A percentile compares a stretch with the other conserved stretches of the same genome.
phyloP scores from a whole-genome alignment of 2,888 invertebrate genomes.

The Thysanoteuthis rhombus region DNA sequence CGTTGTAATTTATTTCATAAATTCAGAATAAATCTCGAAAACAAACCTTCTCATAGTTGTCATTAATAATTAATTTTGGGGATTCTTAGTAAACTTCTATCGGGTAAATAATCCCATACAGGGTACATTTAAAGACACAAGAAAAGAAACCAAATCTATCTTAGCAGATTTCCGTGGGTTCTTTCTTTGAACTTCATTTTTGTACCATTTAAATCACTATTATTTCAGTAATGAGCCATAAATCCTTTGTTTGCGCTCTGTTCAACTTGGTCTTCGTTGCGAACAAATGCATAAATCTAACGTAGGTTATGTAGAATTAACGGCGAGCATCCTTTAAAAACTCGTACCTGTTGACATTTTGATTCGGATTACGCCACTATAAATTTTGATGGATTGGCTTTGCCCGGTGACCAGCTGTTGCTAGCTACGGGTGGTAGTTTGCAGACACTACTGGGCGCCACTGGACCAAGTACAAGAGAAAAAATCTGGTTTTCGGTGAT shows the following conservation, averaged over 20 bases:
- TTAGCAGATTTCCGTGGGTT: not conserved
- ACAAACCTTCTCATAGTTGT: not conserved
- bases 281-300: not conserved
- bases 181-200: not conserved
- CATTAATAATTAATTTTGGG: not conserved
- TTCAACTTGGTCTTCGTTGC: not conserved
- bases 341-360: not conserved
- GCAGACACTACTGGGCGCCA: not conserved
- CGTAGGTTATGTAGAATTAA: not conserved
- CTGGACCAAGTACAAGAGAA: not conserved
- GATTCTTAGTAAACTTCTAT: not conserved
- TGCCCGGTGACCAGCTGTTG: not conserved
- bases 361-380: slow-evolving; percentile 12
- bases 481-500: not conserved
- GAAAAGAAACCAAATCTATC: not conserved
- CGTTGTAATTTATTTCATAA: too few relatives aligned
- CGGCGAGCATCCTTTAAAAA: not conserved
- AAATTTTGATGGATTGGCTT: not conserved
- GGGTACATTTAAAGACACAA: not conserved
- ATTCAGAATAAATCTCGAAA: not conserved
- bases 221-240: not conserved
- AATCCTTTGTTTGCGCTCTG: not conserved
- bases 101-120: not conserved
- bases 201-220: not conserved
- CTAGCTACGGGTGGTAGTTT: not conserved